phyloP scores from a whole-genome alignment of 2,113 vertebrate genomes.

The Irena cyanogastra region DNA sequence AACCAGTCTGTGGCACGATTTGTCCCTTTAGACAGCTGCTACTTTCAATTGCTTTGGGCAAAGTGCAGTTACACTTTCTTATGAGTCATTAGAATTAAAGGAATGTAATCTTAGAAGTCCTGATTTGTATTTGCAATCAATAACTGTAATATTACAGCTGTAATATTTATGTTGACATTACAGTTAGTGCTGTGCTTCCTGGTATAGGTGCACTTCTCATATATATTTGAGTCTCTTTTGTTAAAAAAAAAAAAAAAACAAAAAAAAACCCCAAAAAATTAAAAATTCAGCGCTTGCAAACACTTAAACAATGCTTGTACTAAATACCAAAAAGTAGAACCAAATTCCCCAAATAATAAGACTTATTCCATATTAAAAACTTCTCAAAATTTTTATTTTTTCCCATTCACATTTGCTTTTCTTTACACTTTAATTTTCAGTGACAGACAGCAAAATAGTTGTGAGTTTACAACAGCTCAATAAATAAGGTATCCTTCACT shows the following conservation, averaged over 20 bases:
- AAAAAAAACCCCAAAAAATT: no score
- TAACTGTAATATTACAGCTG: no score
- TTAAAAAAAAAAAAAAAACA: no score
- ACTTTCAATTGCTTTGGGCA: neutral
- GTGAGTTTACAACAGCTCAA: neutral
- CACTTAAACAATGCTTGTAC: neutral
- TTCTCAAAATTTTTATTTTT: neutral
- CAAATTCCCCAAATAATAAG: neutral
- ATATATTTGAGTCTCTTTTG: neutral
- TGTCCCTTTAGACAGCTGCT: neutral
- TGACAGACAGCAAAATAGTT: neutral
- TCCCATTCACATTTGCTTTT: neutral
- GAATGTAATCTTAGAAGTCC: neutral
- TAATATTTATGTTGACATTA: conserved; percentile 5
- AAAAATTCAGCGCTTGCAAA: neutral
- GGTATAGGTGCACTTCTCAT: neutral
- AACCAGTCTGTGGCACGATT: neutral
- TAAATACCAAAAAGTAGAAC: neutral
- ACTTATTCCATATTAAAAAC: neutral
- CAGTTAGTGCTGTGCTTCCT: neutral
- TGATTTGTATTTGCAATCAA: conserved; percentile 31
- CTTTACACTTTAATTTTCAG: neutral
- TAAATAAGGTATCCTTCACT: neutral
- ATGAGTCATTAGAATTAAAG: neutral
- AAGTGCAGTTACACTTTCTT: neutral